Conservation (phyloP, 2,113 vertebrate genomes). For the Neopipo cinnamomea region DNA sequence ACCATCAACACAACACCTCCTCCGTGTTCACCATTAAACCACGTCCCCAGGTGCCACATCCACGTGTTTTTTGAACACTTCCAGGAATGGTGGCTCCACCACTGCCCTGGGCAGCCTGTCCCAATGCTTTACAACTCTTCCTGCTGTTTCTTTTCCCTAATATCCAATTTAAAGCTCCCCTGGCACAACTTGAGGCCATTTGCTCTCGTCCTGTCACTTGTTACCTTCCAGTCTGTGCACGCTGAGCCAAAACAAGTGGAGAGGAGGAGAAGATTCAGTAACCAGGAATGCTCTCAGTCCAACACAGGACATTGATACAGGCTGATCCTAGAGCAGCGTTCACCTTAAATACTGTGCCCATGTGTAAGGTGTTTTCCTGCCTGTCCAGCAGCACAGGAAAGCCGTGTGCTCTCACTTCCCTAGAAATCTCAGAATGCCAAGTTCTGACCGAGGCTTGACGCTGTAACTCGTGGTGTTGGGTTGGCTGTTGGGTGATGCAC, state of each 20-base stretch:
- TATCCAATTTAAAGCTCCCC: not conserved
- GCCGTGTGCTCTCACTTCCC: no score
- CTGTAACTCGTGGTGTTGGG: no score
- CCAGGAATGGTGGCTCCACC: not conserved
- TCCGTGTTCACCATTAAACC: not conserved
- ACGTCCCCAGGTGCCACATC: not conserved
- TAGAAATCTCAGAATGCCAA: no score
- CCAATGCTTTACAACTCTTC: not conserved
- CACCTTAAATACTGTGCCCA: not conserved
- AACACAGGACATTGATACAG: not conserved
- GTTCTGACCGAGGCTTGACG: no score
- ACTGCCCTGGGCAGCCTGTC: not conserved
- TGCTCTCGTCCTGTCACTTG: not conserved
- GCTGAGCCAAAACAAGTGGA: not conserved
- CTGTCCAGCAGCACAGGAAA: no score
- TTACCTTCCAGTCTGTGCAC: not conserved
- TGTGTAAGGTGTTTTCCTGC: rapidly evolving
- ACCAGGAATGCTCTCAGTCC: not conserved
- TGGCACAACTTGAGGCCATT: not conserved
- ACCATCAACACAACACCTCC: not conserved
- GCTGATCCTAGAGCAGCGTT: not conserved
- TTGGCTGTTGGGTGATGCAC: no score
- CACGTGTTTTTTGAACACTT: not conserved
- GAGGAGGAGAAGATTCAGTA: not conserved
- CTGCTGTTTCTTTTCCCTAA: not conserved